These are phyloP conservation scores for Ernsta delagoae DNA, from an alignment of 2,888 invertebrate genomes.

Conservation along the genomic window DNA sequence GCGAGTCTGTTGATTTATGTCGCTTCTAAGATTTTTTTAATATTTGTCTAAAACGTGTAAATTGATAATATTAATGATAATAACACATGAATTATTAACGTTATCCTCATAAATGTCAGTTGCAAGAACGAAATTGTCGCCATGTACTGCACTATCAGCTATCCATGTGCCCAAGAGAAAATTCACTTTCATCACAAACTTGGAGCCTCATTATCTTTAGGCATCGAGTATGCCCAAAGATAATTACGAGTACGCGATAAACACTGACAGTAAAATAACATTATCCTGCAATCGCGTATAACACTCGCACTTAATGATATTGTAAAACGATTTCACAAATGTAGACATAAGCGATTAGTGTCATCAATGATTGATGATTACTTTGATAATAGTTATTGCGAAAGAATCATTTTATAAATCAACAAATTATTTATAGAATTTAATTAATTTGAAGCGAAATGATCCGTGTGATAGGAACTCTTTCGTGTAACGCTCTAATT, in stretches of 20 bases:
- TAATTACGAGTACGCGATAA: constrained; percentile 4
- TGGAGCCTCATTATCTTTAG: too few relatives aligned
- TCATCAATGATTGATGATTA: constrained; percentile 11
- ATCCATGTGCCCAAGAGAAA: too few relatives aligned
- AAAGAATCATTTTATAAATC: not conserved
- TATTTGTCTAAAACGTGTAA: not conserved
- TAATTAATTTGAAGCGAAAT: not conserved
- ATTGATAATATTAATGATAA: not conserved
- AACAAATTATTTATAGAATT: too few relatives aligned
- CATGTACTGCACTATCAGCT: not conserved
- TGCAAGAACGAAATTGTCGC: not conserved
- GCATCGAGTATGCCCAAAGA: not conserved
- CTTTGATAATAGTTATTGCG: not conserved
- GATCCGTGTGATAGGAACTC: not conserved
- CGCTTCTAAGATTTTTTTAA: not conserved
- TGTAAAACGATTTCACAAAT: constrained; percentile 10
- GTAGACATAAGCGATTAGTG: constrained; percentile 3
- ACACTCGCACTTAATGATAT: not conserved
- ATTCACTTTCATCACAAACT: too few relatives aligned
- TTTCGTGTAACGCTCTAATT: too few relatives aligned
- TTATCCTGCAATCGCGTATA: constrained; percentile 5
- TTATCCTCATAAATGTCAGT: not conserved
- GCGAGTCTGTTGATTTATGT: constrained; percentile 8
- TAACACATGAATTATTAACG: not conserved
- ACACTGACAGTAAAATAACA: not conserved